These are phyloP conservation scores for Dasyurus viverrinus DNA, from an alignment of 2,113 vertebrate genomes.

Conservation along the genomic window DNA sequence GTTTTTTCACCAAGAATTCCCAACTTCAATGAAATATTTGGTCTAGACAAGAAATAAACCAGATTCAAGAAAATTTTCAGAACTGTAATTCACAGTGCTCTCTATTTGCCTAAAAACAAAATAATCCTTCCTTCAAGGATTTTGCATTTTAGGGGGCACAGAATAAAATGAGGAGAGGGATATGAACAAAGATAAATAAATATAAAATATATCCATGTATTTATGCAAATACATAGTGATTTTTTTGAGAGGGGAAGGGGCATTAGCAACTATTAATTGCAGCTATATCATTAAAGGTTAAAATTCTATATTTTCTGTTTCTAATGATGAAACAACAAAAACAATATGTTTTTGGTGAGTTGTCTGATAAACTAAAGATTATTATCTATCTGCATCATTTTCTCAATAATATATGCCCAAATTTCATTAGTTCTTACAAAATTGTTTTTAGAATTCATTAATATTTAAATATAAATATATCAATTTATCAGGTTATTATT, in stretches of 20 bases:
- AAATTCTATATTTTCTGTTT: slow-evolving; percentile 20
- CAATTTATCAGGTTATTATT: slow-evolving; percentile 34
- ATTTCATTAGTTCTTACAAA: slow-evolving; percentile 39
- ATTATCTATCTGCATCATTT: slow-evolving; percentile 31
- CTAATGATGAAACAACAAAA: too few relatives aligned
- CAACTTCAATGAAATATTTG: not conserved
- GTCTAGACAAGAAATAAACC: not conserved
- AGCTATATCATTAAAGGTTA: slow-evolving; percentile 26
- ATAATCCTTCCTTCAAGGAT: not conserved
- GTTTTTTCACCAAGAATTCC: not conserved
- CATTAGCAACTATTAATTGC: slow-evolving; percentile 36
- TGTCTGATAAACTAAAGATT: not conserved
- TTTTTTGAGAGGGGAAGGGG: not conserved
- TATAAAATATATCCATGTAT: not conserved
- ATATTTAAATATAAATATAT: slow-evolving; percentile 22
- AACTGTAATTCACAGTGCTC: not conserved
- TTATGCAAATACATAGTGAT: not conserved
- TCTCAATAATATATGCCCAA: slow-evolving; percentile 10
- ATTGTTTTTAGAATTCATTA: slow-evolving; percentile 24
- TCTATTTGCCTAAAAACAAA: not conserved
- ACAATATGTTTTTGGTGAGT: not conserved
- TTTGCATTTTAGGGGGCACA: not conserved
- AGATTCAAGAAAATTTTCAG: not conserved
- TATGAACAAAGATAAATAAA: not conserved
- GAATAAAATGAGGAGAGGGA: not conserved